phyloP scores from a whole-genome alignment of 2,113 vertebrate species.

The Madoqua kirkii region DNA sequence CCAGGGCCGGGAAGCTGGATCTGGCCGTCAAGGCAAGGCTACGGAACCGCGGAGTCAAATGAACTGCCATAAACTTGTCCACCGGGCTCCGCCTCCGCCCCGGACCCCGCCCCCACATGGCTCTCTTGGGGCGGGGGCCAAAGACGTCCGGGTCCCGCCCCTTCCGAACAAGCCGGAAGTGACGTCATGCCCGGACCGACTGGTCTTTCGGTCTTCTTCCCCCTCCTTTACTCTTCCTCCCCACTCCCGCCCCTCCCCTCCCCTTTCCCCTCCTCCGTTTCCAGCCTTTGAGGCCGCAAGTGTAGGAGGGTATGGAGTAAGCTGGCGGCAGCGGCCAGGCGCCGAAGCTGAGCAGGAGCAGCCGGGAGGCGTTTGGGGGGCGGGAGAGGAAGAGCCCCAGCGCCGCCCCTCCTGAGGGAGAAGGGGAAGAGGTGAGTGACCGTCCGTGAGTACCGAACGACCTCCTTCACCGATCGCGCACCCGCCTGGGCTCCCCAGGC shows the following conservation, averaged over 20 bases:
- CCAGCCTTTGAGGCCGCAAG: constrained; percentile 10
- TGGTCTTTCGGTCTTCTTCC: neutral
- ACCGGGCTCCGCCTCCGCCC: rapidly evolving
- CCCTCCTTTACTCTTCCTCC: constrained; percentile 20
- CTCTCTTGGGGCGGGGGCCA: neutral
- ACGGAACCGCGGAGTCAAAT: constrained; percentile 64
- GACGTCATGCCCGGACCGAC: constrained; percentile 45
- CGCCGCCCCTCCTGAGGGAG: constrained; percentile 33
- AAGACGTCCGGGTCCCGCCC: rapidly evolving
- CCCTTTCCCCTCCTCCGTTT: constrained; percentile 15
- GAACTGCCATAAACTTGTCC: rapidly evolving
- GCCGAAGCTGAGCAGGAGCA: constrained; percentile 56
- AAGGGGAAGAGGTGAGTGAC: constrained; percentile 67
- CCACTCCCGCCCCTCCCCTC: constrained; percentile 3
- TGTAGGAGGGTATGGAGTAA: neutral
- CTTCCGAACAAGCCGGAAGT: neutral
- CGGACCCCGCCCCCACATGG: neutral
- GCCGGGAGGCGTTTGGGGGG: constrained; percentile 16
- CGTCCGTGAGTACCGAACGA: neutral
- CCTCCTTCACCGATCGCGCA: neutral
- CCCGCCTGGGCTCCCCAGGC: neutral
- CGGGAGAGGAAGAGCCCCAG: neutral
- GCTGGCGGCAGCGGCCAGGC: neutral
- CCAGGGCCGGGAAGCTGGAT: neutral
- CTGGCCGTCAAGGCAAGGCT: neutral